Base-by-base conservation (phyloP, 2,797 vertebrate genomes). In the Scolopax rusticola region DNA sequence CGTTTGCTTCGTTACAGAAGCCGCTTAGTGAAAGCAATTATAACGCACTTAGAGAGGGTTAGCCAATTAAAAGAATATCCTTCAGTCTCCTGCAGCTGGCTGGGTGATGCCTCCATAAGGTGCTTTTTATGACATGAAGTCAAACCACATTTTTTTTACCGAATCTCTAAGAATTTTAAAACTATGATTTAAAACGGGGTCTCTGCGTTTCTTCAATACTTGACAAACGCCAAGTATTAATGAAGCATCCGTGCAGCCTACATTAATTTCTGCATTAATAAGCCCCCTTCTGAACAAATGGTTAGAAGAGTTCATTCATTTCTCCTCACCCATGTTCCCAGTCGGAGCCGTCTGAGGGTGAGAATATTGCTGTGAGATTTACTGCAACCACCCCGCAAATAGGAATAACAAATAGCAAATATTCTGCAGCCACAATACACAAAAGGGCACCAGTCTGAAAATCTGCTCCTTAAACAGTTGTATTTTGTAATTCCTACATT, bases 1-100 rank as follows among this genome's bases (percentile, higher is more conserved):
- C 3, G 0, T 63, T 82, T 84, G 43, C 90, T 90, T 51, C 21
- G 1, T 47, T 56, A n/a, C 48, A 54, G 81, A 61, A 92, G 91
- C 89, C 76, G 85, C 85, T 97, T 91, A 90, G 70, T 43, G 67
- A 91, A 78, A 91, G 89, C 65, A 95, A 78, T 96, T 91, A 68
- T 13, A 81, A 84, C 86, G 73, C 75, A 86, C 69, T 96, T 92
- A 81, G 61, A 77, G 71, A 70, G 76, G 69, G 84, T 95, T 87
- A 95, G 51, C n/a, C 57, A 91, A 86, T 90, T 95, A 88, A 92
- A 89, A 83, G 38, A 59, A 85, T 80, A 86, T n/a, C 65, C 57
- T 64, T 90, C 54, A 21, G 45, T 30, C 68, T 95, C 82, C 79
- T 75, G 28, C 56, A 40, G 56, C 38, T 82, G 70, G n/a, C 69